Base-by-base conservation (phyloP, 2,797 vertebrate genomes). In the Aeoliscus strigatus region DNA sequence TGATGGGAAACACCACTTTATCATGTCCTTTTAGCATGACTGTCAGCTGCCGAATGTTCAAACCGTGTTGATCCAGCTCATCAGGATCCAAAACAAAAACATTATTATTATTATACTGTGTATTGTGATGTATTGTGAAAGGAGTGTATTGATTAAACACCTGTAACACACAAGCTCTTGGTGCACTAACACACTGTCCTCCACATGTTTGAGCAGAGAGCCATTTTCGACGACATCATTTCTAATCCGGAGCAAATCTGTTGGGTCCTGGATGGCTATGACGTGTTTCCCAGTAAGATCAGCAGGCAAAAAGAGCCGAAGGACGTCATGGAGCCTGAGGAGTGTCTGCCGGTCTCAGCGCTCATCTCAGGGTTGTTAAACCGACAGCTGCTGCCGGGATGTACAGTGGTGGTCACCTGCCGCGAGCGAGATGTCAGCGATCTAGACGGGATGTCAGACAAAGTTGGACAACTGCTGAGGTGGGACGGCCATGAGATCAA, bases 251-350 rank as follows among this genome's bases (percentile, higher is more conserved):
- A 48, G 6, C 67, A 51, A 4, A 84, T 85, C 4, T 88, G 92
- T 45, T 82, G 94, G 47, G 88, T 97, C 58, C 90, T 97, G 13
- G 94, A 97, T n/a, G 94, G 94, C 4, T 90, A 94, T 36, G 93
- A 94, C 16, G 92, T 96, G 70, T 92, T 92, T 60, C 49, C 76
- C 25, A 65, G 44, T 6, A 62, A 77, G 51, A 47, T 88, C 13
- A 33, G 15, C 17, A 44, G 14, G 25, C 52, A 45, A n/a, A 43
- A 60, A 0, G 9, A 14, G 18, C 40, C 27, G 2, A 17, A 2
- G 2, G 35, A 7, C 3, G 8, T 1, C 2, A 9, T 75, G 1
- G 57, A 79, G 52, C 54, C 60, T 1, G 12, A 46, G 39, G 46
- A 33, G 0, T 59, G 0, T 2, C 24, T 60, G 39, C 79, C 82